Percentiles rank a stretch among this genome's conserved stretches.
Evolutionary conservation across 2,888 invertebrate genomes (phyloP).

Genomic region (Watsonalla binaria): DNA sequence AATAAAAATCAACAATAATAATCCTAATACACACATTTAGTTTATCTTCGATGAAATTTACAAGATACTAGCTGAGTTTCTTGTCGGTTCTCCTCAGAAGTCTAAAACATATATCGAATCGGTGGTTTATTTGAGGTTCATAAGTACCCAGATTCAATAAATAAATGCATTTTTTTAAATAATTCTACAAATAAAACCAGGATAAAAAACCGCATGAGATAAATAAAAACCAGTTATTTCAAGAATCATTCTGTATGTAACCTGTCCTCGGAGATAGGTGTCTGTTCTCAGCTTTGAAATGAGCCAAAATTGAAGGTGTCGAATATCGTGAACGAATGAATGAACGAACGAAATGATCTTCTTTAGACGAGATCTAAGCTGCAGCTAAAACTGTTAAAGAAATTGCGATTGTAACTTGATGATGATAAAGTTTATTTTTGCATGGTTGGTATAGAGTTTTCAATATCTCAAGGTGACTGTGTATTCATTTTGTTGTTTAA

Average conservation of each 20-base stretch:
- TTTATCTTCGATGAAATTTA: too few species aligned
- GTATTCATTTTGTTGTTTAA: slow-evolving; percentile 1
- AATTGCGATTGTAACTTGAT: neutral
- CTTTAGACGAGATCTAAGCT: slow-evolving; percentile 11
- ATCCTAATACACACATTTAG: too few species aligned
- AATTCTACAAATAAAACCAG: neutral
- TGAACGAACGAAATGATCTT: slow-evolving; percentile 22
- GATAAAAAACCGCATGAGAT: slow-evolving; percentile 15
- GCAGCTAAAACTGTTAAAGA: slow-evolving; percentile 1
- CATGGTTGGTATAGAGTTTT: neutral
- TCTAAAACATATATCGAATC: too few species aligned
- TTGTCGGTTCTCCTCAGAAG: too few species aligned
- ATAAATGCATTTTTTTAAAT: neutral
- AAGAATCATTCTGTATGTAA: slow-evolving; percentile 35
- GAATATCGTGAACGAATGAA: slow-evolving; percentile 20
- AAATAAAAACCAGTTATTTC: slow-evolving; percentile 23
- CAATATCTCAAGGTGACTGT: neutral
- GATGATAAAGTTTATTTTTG: neutral
- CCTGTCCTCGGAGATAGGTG: slow-evolving; percentile 44
- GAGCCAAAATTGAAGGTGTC: slow-evolving; percentile 43
- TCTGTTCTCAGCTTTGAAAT: slow-evolving; percentile 50
- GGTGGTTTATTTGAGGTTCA: too few species aligned
- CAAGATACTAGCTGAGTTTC: too few species aligned
- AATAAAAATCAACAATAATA: too few species aligned
- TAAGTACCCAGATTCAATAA: too few species aligned